Percentiles rank a stretch among this genome's conserved stretches.
phyloP scores from a whole-genome alignment of 2,797 vertebrate genomes.

The Orestias chungarensis region DNA sequence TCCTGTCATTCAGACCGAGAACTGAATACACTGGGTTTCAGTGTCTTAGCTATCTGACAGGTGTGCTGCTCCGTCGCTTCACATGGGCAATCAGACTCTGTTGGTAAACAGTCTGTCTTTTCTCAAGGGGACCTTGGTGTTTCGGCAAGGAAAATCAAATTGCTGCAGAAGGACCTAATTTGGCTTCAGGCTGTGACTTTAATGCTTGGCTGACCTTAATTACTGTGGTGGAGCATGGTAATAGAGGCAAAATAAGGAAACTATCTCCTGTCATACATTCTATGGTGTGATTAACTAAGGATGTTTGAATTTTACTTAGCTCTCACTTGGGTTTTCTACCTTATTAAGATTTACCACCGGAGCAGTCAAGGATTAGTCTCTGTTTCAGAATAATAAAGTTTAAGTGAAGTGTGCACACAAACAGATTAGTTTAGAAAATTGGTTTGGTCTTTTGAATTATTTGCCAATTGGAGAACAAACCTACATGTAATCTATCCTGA shows the following conservation, averaged over 20 bases:
- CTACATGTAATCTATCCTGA: slow-evolving; percentile 26
- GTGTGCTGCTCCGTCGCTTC: slow-evolving; percentile 67
- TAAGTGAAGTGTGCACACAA: slow-evolving; percentile 55
- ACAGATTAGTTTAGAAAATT: slow-evolving; percentile 56
- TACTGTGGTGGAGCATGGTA: slow-evolving; percentile 63
- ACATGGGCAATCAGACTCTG: slow-evolving; percentile 83
- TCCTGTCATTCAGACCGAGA: not conserved
- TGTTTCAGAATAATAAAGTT: slow-evolving; percentile 56
- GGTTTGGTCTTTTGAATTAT: slow-evolving; percentile 64
- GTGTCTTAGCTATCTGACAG: slow-evolving; percentile 69
- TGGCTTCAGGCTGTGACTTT: slow-evolving; percentile 82
- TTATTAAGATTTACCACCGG: slow-evolving; percentile 77
- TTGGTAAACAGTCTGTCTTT: slow-evolving; percentile 92
- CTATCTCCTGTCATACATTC: slow-evolving; percentile 80
- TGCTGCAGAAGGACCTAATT: slow-evolving; percentile 88
- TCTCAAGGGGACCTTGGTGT: slow-evolving; percentile 85
- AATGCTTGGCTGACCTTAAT: slow-evolving; percentile 87
- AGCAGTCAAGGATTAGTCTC: slow-evolving; percentile 62
- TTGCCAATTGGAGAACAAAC: slow-evolving; percentile 52
- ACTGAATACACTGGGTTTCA: not conserved
- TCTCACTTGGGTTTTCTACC: slow-evolving; percentile 60
- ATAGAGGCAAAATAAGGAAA: slow-evolving; percentile 8
- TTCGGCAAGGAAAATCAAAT: slow-evolving; percentile 87
- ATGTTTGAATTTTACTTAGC: slow-evolving; percentile 31
- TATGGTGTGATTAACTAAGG: slow-evolving; percentile 43